A percentile compares a stretch with the other conserved stretches of the same genome.
These are phyloP conservation scores for Hippocampus comes DNA, from an alignment of 2,113 vertebrate species.

Conservation along the genomic window DNA sequence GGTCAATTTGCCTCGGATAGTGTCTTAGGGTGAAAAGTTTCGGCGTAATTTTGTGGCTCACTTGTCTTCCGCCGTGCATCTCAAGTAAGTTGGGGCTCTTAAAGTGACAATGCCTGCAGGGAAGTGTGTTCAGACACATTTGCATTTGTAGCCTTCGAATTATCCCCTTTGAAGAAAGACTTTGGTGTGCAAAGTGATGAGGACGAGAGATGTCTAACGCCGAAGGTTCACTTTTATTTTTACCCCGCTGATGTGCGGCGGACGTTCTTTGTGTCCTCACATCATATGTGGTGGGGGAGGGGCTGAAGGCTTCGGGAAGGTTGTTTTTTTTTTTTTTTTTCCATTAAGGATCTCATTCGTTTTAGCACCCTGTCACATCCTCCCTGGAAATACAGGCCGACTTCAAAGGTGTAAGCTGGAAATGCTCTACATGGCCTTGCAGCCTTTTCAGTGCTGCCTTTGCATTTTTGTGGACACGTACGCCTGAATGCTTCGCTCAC, in stretches of 20 bases:
- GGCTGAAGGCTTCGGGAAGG: conserved; percentile 21
- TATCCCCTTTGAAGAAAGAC: conserved; percentile 52
- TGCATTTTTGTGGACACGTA: conserved; percentile 12
- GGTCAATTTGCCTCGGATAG: neutral
- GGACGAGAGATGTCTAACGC: conserved; percentile 14
- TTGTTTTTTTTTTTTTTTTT: conserved; percentile 30
- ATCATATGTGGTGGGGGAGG: conserved; percentile 4
- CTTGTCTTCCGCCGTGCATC: conserved; percentile 12
- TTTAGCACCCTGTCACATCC: conserved; percentile 37
- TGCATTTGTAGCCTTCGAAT: conserved; percentile 50
- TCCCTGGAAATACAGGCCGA: conserved; percentile 37
- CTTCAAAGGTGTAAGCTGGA: conserved; percentile 58
- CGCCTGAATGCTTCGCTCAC: conserved; percentile 4
- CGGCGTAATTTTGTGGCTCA: conserved; percentile 21
- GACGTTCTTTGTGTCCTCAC: conserved; percentile 40
- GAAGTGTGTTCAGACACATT: conserved; percentile 51
- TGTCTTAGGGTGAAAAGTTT: neutral
- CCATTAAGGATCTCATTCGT: conserved; percentile 53
- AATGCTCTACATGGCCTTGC: conserved; percentile 26
- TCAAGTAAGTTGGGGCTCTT: conserved; percentile 31
- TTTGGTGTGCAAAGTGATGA: conserved; percentile 49
- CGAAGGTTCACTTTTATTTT: conserved; percentile 25
- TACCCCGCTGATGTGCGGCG: conserved; percentile 28
- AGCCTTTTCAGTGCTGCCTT: conserved; percentile 34
- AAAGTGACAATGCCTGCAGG: conserved; percentile 38